Evolutionary conservation across 2,797 vertebrate species (phyloP).

Genomic region (Columba guinea): DNA sequence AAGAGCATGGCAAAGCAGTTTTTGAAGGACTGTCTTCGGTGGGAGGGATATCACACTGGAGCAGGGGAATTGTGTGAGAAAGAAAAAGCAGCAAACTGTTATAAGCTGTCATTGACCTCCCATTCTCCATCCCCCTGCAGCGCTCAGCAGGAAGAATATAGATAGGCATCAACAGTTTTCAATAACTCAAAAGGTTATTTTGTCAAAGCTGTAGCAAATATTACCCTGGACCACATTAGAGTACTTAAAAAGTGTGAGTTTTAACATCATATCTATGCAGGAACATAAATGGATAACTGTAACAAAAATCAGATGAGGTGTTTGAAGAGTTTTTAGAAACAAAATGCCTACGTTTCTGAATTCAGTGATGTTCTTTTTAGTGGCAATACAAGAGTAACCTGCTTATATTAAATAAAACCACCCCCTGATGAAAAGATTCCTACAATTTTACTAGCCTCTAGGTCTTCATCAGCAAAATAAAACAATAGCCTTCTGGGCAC

Average conservation of each 20-base stretch:
- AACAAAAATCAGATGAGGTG: not conserved
- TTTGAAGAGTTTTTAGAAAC: not conserved
- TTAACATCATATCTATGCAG: not conserved
- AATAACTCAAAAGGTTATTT: not conserved
- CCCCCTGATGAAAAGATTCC: not conserved
- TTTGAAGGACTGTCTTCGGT: not conserved
- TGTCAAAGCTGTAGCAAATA: not conserved
- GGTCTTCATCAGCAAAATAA: not conserved
- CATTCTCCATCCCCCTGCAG: fast-evolving
- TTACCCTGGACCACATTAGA: not conserved
- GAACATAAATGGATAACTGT: not conserved
- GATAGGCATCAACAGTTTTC: not conserved
- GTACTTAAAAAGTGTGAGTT: not conserved
- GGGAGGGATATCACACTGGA: not conserved
- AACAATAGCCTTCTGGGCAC: not conserved
- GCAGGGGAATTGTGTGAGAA: not conserved
- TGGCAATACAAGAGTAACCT: not conserved
- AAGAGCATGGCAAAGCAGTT: not conserved
- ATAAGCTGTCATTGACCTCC: not conserved
- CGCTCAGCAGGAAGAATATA: not conserved
- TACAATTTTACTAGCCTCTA: not conserved
- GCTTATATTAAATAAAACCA: not conserved
- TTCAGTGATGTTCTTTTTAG: not conserved
- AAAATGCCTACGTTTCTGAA: not conserved
- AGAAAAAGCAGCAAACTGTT: not conserved